Conservation (phyloP, 2,113 vertebrate species). For the Setophaga petechia region DNA sequence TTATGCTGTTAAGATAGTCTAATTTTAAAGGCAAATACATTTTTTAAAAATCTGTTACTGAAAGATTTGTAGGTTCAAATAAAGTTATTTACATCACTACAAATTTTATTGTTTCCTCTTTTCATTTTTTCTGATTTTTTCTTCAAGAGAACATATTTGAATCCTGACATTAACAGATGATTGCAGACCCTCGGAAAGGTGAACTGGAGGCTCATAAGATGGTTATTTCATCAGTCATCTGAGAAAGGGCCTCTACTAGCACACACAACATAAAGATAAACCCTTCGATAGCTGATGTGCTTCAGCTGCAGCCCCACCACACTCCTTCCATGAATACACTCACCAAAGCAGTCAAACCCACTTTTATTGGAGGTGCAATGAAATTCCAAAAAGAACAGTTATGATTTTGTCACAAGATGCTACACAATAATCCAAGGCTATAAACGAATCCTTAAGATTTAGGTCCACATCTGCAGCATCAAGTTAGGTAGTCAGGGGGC, state of each 20-base stretch:
- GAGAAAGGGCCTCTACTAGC: not conserved
- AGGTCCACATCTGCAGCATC: not conserved
- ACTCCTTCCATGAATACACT: not conserved
- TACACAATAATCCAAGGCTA: not conserved
- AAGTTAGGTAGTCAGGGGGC: not conserved
- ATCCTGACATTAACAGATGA: not conserved
- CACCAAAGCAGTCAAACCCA: not conserved
- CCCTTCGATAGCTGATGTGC: not conserved
- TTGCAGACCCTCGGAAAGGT: not conserved
- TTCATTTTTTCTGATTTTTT: not conserved
- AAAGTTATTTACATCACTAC: not conserved
- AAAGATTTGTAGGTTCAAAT: not conserved
- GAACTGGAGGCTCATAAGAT: not conserved
- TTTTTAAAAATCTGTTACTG: rapidly evolving
- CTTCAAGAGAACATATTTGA: not conserved
- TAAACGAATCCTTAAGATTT: not conserved
- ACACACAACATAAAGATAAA: not conserved
- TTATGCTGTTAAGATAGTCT: not conserved
- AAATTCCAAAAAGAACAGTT: not conserved
- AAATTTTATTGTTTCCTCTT: not conserved
- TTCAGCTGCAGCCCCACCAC: not conserved
- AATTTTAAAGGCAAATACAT: not conserved
- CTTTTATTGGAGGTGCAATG: not conserved
- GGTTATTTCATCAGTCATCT: not conserved
- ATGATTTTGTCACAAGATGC: not conserved